These are phyloP conservation scores for Drosophila borealis DNA, from an alignment of 2,888 invertebrate species.

Conservation along the genomic window DNA sequence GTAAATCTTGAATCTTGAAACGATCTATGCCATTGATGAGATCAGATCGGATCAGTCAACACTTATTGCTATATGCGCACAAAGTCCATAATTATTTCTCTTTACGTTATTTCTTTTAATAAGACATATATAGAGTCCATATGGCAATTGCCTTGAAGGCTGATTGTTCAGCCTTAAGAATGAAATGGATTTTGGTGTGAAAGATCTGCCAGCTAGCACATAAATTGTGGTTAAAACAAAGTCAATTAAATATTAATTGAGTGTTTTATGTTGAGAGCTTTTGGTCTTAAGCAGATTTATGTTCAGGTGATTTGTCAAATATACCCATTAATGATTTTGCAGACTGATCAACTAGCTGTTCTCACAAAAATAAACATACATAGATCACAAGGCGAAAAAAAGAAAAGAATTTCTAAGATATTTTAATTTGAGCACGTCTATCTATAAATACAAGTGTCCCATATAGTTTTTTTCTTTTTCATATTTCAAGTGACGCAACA, in stretches of 20 bases:
- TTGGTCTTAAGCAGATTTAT: conserved; percentile 16
- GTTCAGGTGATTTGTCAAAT: conserved; percentile 30
- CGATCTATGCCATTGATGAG: conserved; percentile 73
- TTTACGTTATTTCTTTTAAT: conserved; percentile 5
- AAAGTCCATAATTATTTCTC: conserved; percentile 22
- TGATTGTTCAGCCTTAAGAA: conserved; percentile 15
- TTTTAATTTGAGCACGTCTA: conserved; percentile 50
- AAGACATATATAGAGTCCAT: conserved; percentile 8
- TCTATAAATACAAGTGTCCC: conserved; percentile 65
- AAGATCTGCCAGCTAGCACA: conserved; percentile 2
- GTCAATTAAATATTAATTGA: conserved; percentile 37
- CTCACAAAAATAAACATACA: conserved; percentile 6
- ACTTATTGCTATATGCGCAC: conserved; percentile 43
- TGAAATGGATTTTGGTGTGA: conserved; percentile 27
- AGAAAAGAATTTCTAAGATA: conserved; percentile 31
- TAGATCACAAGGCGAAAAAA: conserved; percentile 20
- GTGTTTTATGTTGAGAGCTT: conserved; percentile 28
- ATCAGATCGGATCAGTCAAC: conserved; percentile 72
- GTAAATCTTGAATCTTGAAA: conserved; percentile 49
- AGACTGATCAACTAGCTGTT: conserved; percentile 1
- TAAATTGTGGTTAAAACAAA: conserved; percentile 15
- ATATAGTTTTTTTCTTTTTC: conserved; percentile 30
- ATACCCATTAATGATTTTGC: conserved; percentile 32
- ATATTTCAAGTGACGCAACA: conserved; percentile 34
- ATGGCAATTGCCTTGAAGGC: conserved; percentile 27